Base-by-base conservation (phyloP, 2,888 invertebrate genomes). In the Synergus laeviventris region DNA sequence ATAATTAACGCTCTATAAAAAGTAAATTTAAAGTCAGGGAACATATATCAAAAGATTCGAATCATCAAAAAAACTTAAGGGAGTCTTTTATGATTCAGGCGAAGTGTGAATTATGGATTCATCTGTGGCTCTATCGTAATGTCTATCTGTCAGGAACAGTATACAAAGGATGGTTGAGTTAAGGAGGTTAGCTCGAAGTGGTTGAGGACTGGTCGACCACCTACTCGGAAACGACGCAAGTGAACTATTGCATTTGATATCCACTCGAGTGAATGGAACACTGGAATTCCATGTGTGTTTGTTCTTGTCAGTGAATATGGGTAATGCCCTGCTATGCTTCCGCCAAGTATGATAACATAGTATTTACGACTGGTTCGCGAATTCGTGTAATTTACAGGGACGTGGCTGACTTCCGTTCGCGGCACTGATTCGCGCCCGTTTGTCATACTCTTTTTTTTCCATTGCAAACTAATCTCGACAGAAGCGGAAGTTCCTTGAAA, bases 171-270 rank as follows among this genome's bases (percentile, higher is more conserved):
- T 70, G 31, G 49, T 70, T 49, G 70, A 70, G 70, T 49, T 36
- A 70, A 70, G 70, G 70, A 70, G 70, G 49, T 70, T n/a, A 49
- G 49, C 49, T 49, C 9, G 49, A 70, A 31, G 49, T 49, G 70
- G 70, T 70, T 70, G 49, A 70, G 70, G 31, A 70, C 49, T 70
- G 76, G 76, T 77, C 77, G 76, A 77, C 76, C 75, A 77, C 78
- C 56, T 70, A 76, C 79, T 78, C 80, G 79, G 81, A 79, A 79
- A 75, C 82, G 78, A n/a, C n/a, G 78, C 83, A 82, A 85, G 78
- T 88, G 89, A 89, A 87, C 88, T 88, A 89, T 89, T 89, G 88
- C 89, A 86, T 89, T 89, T 89, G 89, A 89, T 89, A 89, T 87
- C 87, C 86, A 87, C 84, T 83, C 84, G 85, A 86, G 87, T 88